phyloP scores from a whole-genome alignment of 92 coral and sea anemone genomes.

The Zoanthus solanderi region DNA sequence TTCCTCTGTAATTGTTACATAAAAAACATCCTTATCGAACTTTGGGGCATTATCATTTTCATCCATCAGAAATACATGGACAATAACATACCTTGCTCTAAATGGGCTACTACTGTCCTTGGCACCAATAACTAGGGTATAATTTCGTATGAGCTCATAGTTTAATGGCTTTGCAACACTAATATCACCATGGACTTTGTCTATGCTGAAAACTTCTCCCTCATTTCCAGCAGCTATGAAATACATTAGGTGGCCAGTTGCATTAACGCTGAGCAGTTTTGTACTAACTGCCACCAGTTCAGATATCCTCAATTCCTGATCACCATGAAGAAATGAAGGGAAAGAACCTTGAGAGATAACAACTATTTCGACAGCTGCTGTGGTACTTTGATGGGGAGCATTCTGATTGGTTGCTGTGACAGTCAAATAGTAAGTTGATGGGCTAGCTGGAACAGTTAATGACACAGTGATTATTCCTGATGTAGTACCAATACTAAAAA shows the following conservation, averaged over 20 bases:
- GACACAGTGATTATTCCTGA: conserved; percentile 83
- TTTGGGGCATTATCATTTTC: conserved; percentile 87
- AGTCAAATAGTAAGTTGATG: conserved; percentile 57
- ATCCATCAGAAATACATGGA: conserved; percentile 70
- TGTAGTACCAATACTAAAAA: conserved; percentile 60
- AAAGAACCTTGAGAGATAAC: conserved; percentile 60
- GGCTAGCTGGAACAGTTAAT: conserved; percentile 66
- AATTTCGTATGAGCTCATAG: conserved; percentile 74
- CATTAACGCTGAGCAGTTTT: conserved; percentile 76
- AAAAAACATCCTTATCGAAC: conserved; percentile 74
- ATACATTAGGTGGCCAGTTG: conserved; percentile 82
- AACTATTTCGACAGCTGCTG: conserved; percentile 71
- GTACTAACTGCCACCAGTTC: conserved; percentile 79
- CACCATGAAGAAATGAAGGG: conserved; percentile 79
- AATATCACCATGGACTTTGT: conserved; percentile 73
- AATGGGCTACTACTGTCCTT: conserved; percentile 79
- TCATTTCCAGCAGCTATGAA: conserved; percentile 89
- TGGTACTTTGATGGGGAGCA: conserved; percentile 69
- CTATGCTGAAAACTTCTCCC: conserved; percentile 76
- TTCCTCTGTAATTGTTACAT: conserved; percentile 70
- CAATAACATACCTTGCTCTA: conserved; percentile 70
- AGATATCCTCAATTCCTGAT: conserved; percentile 66
- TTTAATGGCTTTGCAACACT: conserved; percentile 73
- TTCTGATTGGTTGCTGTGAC: conserved; percentile 81
- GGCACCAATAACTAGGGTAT: conserved; percentile 83